Evolutionary conservation across 2,113 vertebrate genomes (phyloP).

Genomic region (Macrotus californicus): DNA sequence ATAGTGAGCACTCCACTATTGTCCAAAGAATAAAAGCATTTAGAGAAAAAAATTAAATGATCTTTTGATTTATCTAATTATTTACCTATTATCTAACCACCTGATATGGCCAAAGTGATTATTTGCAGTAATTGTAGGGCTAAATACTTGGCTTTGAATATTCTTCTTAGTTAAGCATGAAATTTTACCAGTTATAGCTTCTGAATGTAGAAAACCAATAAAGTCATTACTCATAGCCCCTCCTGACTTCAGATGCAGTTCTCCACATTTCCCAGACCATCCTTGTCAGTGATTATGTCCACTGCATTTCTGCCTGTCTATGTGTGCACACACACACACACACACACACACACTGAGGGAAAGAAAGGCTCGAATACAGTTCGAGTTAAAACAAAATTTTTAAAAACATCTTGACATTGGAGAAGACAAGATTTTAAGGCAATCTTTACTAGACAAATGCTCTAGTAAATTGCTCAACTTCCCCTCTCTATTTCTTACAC

Average conservation of each 20-base stretch:
- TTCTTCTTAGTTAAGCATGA: not conserved
- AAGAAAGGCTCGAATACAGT: not conserved
- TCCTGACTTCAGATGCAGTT: slow-evolving; percentile 26
- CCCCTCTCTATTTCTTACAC: not conserved
- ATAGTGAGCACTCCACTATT: not conserved
- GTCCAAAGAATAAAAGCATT: not conserved
- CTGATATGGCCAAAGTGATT: not conserved
- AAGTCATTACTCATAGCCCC: not conserved
- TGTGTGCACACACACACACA: not conserved
- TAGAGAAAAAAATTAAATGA: not conserved
- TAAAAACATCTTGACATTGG: not conserved
- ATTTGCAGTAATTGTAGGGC: not conserved
- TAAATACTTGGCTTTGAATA: not conserved
- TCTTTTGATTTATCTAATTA: not conserved
- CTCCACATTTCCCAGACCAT: not conserved
- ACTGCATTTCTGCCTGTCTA: slow-evolving; percentile 38
- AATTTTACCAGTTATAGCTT: slow-evolving; percentile 20
- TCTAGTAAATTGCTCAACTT: not conserved
- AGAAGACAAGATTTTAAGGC: not conserved
- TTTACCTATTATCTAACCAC: not conserved
- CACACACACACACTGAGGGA: not conserved
- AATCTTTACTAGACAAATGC: not conserved
- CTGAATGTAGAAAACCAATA: slow-evolving; percentile 20
- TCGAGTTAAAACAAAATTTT: not conserved
- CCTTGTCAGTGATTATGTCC: slow-evolving; percentile 17